Percentiles rank a stretch among this genome's conserved stretches.
Conservation (phyloP, 2,888 invertebrate genomes). For the Brenthis ino region DNA sequence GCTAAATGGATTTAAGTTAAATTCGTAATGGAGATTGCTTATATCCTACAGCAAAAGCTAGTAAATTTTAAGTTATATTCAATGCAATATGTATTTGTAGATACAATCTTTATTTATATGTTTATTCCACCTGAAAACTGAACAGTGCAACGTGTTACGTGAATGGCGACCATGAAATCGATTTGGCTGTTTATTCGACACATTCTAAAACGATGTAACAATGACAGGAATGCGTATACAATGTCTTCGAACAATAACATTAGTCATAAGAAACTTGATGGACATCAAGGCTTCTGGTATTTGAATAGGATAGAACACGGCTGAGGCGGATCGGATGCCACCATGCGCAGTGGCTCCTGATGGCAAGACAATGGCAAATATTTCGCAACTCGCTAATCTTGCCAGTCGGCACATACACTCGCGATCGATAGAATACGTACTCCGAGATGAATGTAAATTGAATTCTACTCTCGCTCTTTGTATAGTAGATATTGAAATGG, state of each 20-base stretch:
- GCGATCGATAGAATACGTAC: slow-evolving; percentile 38
- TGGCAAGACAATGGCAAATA: slow-evolving; percentile 53
- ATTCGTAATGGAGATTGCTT: too few relatives aligned
- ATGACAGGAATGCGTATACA: slow-evolving; percentile 41
- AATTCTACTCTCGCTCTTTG: slow-evolving; percentile 30
- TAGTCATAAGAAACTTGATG: slow-evolving; percentile 56
- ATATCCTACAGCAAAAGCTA: too few relatives aligned
- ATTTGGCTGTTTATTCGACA: slow-evolving; percentile 12
- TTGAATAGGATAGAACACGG: slow-evolving; percentile 42
- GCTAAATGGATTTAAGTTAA: too few relatives aligned
- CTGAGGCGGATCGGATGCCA: slow-evolving; percentile 49
- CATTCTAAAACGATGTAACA: slow-evolving; percentile 30
- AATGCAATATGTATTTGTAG: too few relatives aligned
- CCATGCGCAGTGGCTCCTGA: slow-evolving; percentile 43
- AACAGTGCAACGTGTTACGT: background rate
- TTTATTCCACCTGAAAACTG: too few relatives aligned
- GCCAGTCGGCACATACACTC: slow-evolving; percentile 53
- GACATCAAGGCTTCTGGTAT: slow-evolving; percentile 63
- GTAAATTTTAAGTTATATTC: too few relatives aligned
- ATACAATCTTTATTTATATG: too few relatives aligned
- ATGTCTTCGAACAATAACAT: slow-evolving; percentile 45
- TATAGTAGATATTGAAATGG: slow-evolving; percentile 26
- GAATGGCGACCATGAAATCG: background rate
- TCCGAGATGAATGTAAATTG: slow-evolving; percentile 35
- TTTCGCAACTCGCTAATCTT: slow-evolving; percentile 57